Conservation (phyloP, 2,888 invertebrate genomes). For the Panorpa germanica region DNA sequence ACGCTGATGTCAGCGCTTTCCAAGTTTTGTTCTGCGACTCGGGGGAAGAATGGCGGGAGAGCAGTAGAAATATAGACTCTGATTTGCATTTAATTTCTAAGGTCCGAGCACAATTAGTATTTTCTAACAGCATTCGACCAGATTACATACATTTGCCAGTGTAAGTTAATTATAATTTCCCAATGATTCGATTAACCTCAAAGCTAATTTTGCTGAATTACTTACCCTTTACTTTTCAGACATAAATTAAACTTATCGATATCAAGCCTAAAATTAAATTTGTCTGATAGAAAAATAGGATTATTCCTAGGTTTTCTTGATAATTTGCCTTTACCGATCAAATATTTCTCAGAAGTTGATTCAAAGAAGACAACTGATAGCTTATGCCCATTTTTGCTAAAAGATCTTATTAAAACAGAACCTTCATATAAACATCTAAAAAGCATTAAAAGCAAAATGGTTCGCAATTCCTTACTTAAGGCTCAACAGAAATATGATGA, state of each 20-base stretch:
- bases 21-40: conserved; percentile 40
- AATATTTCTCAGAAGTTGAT: too few species aligned
- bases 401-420: too few species aligned
- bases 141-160: conserved; percentile 49
- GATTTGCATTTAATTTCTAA: conserved; percentile 56
- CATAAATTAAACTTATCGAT: conserved; percentile 58
- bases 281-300: conserved; percentile 52
- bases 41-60: conserved; percentile 58
- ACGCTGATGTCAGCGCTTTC: conserved; percentile 43
- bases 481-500: too few species aligned
- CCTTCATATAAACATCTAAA: too few species aligned
- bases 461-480: too few species aligned
- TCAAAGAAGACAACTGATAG: too few species aligned
- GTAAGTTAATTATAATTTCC: conserved; percentile 19
- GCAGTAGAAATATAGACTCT: conserved; percentile 48
- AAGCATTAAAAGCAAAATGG: too few species aligned
- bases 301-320: conserved; percentile 41
- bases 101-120: conserved; percentile 39
- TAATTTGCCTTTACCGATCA: conserved; percentile 27
- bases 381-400: too few species aligned
- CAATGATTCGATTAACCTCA: background rate
- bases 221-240: conserved; percentile 23
- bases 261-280: conserved; percentile 50
- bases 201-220: background rate
- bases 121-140: conserved; percentile 55